phyloP scores from a whole-genome alignment of 2,797 vertebrate genomes.

The Rhinophrynus dorsalis region DNA sequence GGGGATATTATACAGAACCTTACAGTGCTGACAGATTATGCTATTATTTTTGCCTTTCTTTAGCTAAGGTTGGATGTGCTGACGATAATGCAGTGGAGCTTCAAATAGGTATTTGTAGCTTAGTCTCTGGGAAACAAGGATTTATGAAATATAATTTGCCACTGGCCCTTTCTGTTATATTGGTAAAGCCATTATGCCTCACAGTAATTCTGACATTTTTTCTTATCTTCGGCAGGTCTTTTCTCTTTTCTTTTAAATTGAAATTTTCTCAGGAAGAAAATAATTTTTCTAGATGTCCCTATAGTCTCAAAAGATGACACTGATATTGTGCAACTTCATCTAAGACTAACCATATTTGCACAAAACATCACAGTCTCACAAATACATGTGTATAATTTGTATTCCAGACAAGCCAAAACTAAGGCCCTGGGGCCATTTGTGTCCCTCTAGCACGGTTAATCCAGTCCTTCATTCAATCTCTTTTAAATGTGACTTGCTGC shows the following conservation, averaged over 20 bases:
- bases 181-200: slow-evolving; percentile 36
- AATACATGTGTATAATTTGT: too few relatives aligned
- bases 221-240: slow-evolving; percentile 4
- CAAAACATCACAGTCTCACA: too few relatives aligned
- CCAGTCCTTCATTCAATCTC: too few relatives aligned
- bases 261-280: too few relatives aligned
- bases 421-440: too few relatives aligned
- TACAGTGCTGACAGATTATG: slow-evolving; percentile 32
- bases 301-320: too few relatives aligned
- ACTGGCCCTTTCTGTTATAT: slow-evolving; percentile 30
- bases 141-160: slow-evolving; percentile 34
- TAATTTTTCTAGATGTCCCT: too few relatives aligned
- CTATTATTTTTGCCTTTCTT: slow-evolving; percentile 37
- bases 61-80: slow-evolving; percentile 26
- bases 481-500: too few relatives aligned
- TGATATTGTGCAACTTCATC: too few relatives aligned
- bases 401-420: too few relatives aligned
- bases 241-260: not conserved
- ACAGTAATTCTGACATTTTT: slow-evolving; percentile 26
- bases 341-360: too few relatives aligned
- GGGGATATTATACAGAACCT: slow-evolving; percentile 27
- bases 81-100: slow-evolving; percentile 36
- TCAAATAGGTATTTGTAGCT: slow-evolving; percentile 44
- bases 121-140: slow-evolving; percentile 33
- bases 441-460: too few relatives aligned